Base-by-base conservation (phyloP, 1,140 invertebrate species). In the Neuroterus valhalla region DNA sequence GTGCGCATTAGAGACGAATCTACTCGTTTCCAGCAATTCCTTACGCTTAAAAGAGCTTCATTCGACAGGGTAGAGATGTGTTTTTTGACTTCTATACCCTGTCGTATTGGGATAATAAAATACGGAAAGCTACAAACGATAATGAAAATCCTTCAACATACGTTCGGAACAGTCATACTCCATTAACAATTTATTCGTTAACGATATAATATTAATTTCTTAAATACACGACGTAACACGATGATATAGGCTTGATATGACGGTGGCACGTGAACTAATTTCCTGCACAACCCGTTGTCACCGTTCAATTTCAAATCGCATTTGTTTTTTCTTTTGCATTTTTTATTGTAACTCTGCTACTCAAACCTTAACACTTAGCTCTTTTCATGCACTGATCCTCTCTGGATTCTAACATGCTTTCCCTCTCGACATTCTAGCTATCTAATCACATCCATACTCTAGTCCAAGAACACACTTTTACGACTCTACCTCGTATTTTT, bases 241-340 rank as follows among this genome's bases (percentile, higher is more conserved):
- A 87, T 89, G 88, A 90, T 89, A 90, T 89, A 89, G 86, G 87
- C 84, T 89, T 89, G 88, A 90, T 90, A 90, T 90, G 88, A 88
- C 82, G 82, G 82, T 87, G 86, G 85, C 81, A 84, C 81, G 78
- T 83, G 83, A 80, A 81, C 55, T 62, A 62, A 62, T 75, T 67
- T 79, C 74, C 74, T 26, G 76, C 76, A 76, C 69, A 78, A 78
- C 78, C 74, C 73, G 69, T 76, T 66, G 67, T 78, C 68, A 78
- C 77, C 72, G 75, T 70, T 78, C 77, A 72, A 76, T 52, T 71
- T 78, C 78, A 80, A 71, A 75, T 79, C 78, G 79, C 79, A 70
- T 78, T 78, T 76, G 55, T 19, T 76, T 71, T 77, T 70, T 66
- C 69, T 79, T 75, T 66, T 50, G 17, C 38, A 19, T 23, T 66